These are phyloP conservation scores for Phylloscopus collybita DNA, from an alignment of 2,797 vertebrate species.

Conservation along the genomic window DNA sequence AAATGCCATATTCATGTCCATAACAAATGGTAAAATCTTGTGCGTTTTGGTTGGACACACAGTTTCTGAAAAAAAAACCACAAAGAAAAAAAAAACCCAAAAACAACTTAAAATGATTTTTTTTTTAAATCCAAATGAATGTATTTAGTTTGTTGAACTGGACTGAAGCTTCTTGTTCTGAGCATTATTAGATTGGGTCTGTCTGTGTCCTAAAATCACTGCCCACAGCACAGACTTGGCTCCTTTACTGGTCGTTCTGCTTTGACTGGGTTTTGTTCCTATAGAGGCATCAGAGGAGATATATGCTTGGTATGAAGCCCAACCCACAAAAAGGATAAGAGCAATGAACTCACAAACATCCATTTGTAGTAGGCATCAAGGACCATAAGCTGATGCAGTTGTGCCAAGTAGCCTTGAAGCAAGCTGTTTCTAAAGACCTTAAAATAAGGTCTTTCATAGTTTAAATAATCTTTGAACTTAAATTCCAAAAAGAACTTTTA, in stretches of 20 bases:
- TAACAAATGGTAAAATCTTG: background rate
- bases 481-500: background rate
- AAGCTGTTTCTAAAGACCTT: background rate
- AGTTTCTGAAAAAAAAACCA: background rate
- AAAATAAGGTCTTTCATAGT: background rate
- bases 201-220: background rate
- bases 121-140: background rate
- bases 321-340: background rate
- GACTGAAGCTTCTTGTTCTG: background rate
- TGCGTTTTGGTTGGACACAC: background rate
- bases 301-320: background rate
- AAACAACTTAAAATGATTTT: background rate
- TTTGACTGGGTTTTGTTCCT: background rate
- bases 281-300: background rate
- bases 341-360: background rate
- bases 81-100: background rate
- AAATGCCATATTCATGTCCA: background rate
- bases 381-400: background rate
- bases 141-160: background rate
- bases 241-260: background rate
- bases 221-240: background rate
- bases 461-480: slow-evolving; percentile 21
- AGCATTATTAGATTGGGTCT: background rate
- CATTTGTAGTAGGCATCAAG: background rate
- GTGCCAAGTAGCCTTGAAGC: background rate